phyloP scores from a whole-genome alignment of 2,797 vertebrate genomes.

The Melopsittacus undulatus region DNA sequence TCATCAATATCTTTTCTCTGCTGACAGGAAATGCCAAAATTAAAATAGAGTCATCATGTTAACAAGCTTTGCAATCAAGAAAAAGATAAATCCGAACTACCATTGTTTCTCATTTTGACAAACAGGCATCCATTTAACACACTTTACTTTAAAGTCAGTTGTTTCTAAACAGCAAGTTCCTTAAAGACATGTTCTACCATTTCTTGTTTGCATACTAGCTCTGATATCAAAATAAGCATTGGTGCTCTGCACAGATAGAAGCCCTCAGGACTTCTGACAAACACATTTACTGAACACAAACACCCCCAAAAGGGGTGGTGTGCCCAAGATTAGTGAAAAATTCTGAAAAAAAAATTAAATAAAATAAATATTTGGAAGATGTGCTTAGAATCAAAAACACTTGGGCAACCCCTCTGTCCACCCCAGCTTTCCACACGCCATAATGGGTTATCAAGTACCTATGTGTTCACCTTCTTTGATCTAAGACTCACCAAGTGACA shows the following conservation, averaged over 20 bases:
- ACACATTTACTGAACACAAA: neutral
- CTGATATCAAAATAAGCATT: neutral
- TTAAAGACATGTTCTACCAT: neutral
- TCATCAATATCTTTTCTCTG: neutral
- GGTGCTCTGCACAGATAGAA: neutral
- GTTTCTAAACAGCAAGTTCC: neutral
- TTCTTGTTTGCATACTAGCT: neutral
- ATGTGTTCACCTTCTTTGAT: neutral
- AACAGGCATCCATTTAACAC: neutral
- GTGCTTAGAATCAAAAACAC: neutral
- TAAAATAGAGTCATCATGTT: neutral
- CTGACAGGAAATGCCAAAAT: neutral
- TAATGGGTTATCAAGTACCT: neutral
- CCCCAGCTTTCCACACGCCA: neutral
- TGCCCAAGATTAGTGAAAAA: neutral
- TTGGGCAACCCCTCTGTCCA: neutral
- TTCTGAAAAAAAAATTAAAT: neutral
- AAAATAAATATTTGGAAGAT: neutral
- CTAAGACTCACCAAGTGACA: neutral
- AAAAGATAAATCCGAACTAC: neutral
- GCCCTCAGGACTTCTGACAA: neutral
- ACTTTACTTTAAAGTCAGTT: neutral
- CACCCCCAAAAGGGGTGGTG: fast-evolving
- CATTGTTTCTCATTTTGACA: neutral
- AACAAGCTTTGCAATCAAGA: neutral